Percentiles rank a stretch among this genome's conserved stretches.
Conservation (phyloP, 2,113 vertebrate species). For the Triplophysa tibetana region DNA sequence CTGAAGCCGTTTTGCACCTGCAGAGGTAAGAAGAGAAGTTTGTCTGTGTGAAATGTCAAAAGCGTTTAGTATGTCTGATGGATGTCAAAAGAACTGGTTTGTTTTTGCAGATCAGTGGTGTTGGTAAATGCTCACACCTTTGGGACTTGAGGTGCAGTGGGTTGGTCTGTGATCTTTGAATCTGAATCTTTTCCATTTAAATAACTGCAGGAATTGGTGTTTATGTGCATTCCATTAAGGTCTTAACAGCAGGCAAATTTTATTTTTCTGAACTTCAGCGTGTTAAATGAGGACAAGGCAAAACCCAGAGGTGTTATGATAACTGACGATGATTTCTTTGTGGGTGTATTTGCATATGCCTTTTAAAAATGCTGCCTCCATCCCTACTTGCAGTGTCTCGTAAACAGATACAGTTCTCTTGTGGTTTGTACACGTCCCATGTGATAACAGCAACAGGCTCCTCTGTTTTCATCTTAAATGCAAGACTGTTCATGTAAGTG, state of each 20-base stretch:
- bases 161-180: conserved; percentile 2
- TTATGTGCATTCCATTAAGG: neutral
- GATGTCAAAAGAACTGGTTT: neutral
- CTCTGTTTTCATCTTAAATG: conserved; percentile 56
- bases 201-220: neutral
- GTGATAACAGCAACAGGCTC: conserved; percentile 73
- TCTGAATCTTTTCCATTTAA: neutral
- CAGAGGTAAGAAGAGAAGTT: conserved; percentile 65
- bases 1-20: conserved; percentile 44
- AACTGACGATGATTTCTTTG: neutral
- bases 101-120: neutral
- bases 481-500: conserved; percentile 6
- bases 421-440: conserved; percentile 8
- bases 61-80: neutral
- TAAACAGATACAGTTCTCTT: conserved; percentile 16
- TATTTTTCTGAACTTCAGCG: neutral
- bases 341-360: neutral
- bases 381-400: neutral
- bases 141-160: neutral
- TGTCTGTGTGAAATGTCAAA: conserved; percentile 30
- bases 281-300: neutral
- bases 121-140: conserved; percentile 15
- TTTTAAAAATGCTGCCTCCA: neutral
- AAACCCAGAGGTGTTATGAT: neutral
- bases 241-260: neutral